Conservation (phyloP, 2,113 vertebrate genomes). For the Elachura formosa region DNA sequence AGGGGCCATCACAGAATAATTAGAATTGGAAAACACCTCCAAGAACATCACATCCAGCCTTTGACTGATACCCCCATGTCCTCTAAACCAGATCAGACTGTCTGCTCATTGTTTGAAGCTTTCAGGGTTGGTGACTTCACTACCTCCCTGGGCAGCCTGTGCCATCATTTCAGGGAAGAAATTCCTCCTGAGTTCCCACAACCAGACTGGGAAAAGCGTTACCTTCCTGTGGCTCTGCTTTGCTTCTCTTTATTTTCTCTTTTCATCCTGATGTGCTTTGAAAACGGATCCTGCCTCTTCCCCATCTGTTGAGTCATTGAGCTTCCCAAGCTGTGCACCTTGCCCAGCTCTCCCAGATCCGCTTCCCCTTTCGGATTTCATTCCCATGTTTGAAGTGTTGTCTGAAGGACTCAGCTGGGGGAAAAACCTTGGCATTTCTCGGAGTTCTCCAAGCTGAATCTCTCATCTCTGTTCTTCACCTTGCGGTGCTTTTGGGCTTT, state of each 20-base stretch:
- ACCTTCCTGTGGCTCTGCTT: not conserved
- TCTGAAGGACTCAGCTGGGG: not conserved
- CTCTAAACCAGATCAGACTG: not conserved
- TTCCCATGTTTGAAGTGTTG: not conserved
- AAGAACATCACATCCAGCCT: not conserved
- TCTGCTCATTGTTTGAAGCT: no score
- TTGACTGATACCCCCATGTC: accelerated
- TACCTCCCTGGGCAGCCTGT: not conserved
- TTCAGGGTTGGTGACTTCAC: not conserved
- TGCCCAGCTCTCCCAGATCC: not conserved
- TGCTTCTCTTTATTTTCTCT: accelerated
- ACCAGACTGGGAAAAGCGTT: not conserved
- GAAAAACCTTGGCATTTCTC: not conserved
- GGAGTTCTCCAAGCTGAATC: not conserved
- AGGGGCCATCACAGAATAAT: not conserved
- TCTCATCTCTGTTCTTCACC: not conserved
- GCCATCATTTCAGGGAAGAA: not conserved
- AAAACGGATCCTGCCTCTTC: not conserved
- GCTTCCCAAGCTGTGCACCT: not conserved
- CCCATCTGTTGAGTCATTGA: no score
- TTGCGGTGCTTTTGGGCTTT: not conserved
- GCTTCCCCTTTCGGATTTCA: not conserved
- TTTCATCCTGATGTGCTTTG: not conserved
- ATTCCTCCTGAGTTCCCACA: not conserved
- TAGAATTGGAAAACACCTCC: not conserved